Evolutionary conservation across 2,797 vertebrate genomes (phyloP), one percentile per base, ranked within the genome.

Genomic region (Miichthys miiuy): DNA sequence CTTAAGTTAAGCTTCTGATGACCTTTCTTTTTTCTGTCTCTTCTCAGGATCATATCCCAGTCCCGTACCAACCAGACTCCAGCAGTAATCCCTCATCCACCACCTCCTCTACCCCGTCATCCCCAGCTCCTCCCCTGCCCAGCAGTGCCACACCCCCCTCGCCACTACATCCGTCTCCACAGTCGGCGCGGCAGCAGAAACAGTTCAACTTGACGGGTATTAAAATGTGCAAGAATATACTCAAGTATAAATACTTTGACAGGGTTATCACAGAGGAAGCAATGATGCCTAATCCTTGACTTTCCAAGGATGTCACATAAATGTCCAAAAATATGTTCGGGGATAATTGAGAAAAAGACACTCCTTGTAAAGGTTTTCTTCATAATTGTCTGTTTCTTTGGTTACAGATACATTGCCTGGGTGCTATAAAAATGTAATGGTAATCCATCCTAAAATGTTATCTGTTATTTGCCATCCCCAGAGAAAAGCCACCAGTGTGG

Each of bases 1-100:
- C 60, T 63, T 25, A 27, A 60, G 4, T 18, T 9, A 38, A 14
- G 42, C 34, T 11, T 58, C 0, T 51, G 34, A 16, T 58, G 6
- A 71, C 21, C 16, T 46, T 48, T 67, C 0, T 68, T 0, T 61
- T 50, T 78, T 57, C 74, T 81, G 44, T 87, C 56, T 87, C 85
- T 58, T 84, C 12, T 1, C 92, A 99, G 98, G 98, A 99, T 89
- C 98, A 99, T 93, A 99, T 99, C 83, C 94, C 98, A 0, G 97
- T 96, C 81, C 98, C 98, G 25, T 99, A 99, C 93, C 98, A 99
- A 90, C 98, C 98, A 0, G 98, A 99, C 85, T 99, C 98, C 88
- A 99, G 98, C 97, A 99, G 98, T 92, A 99, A 99, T 74, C 98
- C 98, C 7, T 99, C 98, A 0, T 99, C 98, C 88, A 99, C 98